These are phyloP conservation scores for Dinomys branickii DNA, from an alignment of 2,113 vertebrate species.

Conservation along the genomic window DNA sequence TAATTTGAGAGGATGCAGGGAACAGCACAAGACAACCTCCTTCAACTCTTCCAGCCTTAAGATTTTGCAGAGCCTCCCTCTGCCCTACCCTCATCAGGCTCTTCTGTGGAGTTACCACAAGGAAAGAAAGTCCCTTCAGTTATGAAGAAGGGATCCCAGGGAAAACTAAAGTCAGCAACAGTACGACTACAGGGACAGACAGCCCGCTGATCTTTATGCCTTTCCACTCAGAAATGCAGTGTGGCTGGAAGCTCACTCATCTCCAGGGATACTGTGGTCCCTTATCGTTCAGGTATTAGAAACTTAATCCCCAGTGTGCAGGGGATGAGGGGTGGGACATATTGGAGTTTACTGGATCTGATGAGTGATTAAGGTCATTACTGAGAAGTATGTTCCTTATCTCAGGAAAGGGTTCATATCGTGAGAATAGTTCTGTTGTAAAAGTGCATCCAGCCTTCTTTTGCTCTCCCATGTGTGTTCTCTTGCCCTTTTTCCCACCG, in stretches of 20 bases:
- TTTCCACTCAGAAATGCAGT: neutral
- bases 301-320: neutral
- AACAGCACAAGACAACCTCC: fast-evolving
- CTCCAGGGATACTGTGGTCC: neutral
- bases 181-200: neutral
- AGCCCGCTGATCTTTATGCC: neutral
- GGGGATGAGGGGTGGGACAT: neutral
- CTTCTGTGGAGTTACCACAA: neutral
- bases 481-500: neutral
- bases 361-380: neutral
- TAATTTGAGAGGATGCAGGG: neutral
- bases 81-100: fast-evolving
- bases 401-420: neutral
- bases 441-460: neutral
- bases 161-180: neutral
- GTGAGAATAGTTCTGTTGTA: neutral
- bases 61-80: neutral
- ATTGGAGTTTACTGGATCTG: neutral
- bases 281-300: neutral
- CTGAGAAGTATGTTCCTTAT: neutral
- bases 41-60: neutral
- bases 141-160: neutral
- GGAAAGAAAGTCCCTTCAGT: neutral
- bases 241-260: neutral
- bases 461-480: neutral